Percentiles rank a stretch among this genome's conserved stretches.
Conservation (phyloP, 1,140 invertebrate genomes). For the Caenorhabditis tropicalis region DNA sequence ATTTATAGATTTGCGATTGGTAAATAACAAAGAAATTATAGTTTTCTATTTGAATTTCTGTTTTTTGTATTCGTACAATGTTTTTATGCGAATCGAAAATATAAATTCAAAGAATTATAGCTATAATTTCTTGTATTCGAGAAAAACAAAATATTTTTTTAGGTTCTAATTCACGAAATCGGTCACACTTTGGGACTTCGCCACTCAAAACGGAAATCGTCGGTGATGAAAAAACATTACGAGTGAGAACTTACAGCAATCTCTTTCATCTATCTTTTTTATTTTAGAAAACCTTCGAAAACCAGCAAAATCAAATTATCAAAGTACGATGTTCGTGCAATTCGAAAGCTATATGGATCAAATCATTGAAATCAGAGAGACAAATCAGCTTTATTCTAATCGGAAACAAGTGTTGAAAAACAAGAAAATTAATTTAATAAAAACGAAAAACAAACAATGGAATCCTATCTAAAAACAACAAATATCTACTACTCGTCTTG, state of each 20-base stretch:
- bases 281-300: neutral
- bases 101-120: too few relatives aligned
- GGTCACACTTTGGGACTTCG: slow-evolving; percentile 1
- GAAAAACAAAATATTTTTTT: too few relatives aligned
- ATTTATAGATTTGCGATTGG: slow-evolving; percentile 9
- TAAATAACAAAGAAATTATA: neutral
- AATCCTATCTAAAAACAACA: neutral
- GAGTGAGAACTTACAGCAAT: neutral
- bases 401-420: too few relatives aligned
- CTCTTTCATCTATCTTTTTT: neutral
- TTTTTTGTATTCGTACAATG: too few relatives aligned
- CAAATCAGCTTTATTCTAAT: neutral
- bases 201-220: neutral
- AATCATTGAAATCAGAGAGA: too few relatives aligned
- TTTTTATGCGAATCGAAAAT: too few relatives aligned
- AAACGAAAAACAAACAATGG: neutral
- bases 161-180: slow-evolving; percentile 19
- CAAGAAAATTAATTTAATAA: neutral
- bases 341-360: slow-evolving; percentile 6
- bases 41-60: neutral
- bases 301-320: neutral
- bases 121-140: too few relatives aligned
- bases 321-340: slow-evolving; percentile 33
- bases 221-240: slow-evolving; percentile 21
- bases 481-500: slow-evolving; percentile 19